Conservation (phyloP, 2,113 vertebrate genomes). For the Axis porcinus region DNA sequence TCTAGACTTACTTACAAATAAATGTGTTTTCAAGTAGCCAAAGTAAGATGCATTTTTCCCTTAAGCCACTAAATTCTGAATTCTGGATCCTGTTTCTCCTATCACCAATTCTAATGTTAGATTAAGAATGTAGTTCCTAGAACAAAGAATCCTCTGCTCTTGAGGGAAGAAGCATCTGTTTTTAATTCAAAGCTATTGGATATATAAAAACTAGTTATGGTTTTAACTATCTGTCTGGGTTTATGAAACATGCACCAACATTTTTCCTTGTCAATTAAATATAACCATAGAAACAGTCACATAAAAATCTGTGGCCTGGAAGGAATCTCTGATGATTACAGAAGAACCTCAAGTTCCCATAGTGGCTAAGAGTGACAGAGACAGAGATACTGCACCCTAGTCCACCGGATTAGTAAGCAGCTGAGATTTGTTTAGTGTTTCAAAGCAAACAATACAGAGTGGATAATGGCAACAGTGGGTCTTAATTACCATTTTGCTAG, state of each 20-base stretch:
- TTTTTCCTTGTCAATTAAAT: not conserved
- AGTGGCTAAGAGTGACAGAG: not conserved
- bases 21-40: slow-evolving; percentile 50
- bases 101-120: slow-evolving; percentile 44
- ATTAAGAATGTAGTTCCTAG: slow-evolving; percentile 52
- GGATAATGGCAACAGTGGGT: not conserved
- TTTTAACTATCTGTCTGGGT: slow-evolving; percentile 35
- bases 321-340: not conserved
- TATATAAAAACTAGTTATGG: slow-evolving; percentile 41
- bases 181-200: slow-evolving; percentile 41
- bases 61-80: slow-evolving; percentile 35
- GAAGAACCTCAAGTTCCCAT: not conserved
- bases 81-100: slow-evolving; percentile 54
- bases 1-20: slow-evolving; percentile 58
- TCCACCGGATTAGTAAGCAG: not conserved
- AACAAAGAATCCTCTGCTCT: slow-evolving; percentile 58
- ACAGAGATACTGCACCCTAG: not conserved
- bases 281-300: slow-evolving; percentile 15
- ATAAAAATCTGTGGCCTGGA: not conserved
- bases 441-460: slow-evolving; percentile 33
- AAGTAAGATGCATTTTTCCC: slow-evolving; percentile 7
- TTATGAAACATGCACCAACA: slow-evolving; percentile 50
- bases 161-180: slow-evolving; percentile 63
- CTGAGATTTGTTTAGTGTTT: not conserved
- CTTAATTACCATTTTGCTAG: slow-evolving; percentile 21